Conservation (phyloP, 2,888 invertebrate species). For the Agapostemon virescens region DNA sequence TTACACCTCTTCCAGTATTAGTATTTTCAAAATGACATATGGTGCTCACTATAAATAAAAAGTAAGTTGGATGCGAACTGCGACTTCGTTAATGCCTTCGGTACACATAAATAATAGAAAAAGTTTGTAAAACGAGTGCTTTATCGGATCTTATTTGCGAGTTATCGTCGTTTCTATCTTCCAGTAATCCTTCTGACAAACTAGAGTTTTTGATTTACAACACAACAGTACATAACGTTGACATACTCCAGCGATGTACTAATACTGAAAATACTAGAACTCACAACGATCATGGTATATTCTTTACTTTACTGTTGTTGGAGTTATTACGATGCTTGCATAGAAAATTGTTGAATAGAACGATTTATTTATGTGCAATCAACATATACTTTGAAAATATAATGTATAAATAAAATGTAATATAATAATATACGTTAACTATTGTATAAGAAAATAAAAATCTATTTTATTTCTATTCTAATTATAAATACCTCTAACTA, state of each 20-base stretch:
- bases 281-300: background rate
- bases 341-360: background rate
- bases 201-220: background rate
- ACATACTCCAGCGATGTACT: background rate
- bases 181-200: conserved; percentile 7
- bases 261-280: background rate
- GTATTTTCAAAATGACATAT: background rate
- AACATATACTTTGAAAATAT: no score
- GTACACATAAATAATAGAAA: background rate
- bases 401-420: no score
- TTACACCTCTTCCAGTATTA: background rate
- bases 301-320: background rate
- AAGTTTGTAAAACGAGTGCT: background rate
- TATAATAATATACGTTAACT: no score
- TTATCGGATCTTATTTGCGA: background rate
- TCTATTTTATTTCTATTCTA: no score
- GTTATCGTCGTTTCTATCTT: conserved; percentile 4
- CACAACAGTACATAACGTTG: background rate
- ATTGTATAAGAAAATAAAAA: background rate
- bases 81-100: background rate
- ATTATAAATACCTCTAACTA: no score
- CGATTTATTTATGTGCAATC: background rate
- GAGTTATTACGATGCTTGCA: background rate
- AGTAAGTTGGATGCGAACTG: background rate
- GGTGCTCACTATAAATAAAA: background rate